Percentiles rank a stretch among this genome's conserved stretches.
phyloP scores from a whole-genome alignment of 2,113 vertebrate species.

The Peromyscus polionotus region DNA sequence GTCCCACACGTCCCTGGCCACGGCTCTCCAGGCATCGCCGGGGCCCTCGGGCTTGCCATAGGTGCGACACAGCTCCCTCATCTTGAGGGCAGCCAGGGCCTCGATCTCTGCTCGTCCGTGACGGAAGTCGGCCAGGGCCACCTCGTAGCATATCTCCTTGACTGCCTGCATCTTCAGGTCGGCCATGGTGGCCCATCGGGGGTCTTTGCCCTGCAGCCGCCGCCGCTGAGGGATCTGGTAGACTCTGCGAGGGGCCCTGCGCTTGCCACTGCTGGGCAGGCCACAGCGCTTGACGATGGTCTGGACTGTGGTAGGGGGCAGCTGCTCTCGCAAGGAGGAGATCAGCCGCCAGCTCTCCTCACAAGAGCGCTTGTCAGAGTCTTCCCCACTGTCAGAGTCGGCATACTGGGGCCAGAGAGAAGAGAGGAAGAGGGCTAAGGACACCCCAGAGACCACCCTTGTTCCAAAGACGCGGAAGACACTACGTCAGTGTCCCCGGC shows the following conservation, averaged over 20 bases:
- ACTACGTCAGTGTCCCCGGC: background rate
- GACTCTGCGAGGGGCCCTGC: constrained; percentile 90
- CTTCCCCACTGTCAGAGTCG: constrained; percentile 93
- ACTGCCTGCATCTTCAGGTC: constrained; percentile 94
- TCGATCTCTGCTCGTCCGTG: constrained; percentile 93
- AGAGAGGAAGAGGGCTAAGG: background rate
- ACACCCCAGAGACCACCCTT: background rate
- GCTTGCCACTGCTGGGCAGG: constrained; percentile 93
- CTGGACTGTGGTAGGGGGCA: constrained; percentile 93
- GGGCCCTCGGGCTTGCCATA: constrained; percentile 91
- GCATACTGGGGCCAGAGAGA: constrained; percentile 86
- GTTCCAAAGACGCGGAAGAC: background rate
- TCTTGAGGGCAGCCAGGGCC: constrained; percentile 93
- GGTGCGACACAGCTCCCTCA: constrained; percentile 93
- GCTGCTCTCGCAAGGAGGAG: constrained; percentile 92
- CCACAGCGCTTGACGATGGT: constrained; percentile 93
- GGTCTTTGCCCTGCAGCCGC: constrained; percentile 91
- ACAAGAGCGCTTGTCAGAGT: constrained; percentile 94
- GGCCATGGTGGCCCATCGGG: constrained; percentile 89
- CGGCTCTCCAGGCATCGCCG: constrained; percentile 90
- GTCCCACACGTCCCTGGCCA: constrained; percentile 94
- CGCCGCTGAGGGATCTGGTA: constrained; percentile 94
- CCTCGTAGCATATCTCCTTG: constrained; percentile 96
- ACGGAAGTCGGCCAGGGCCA: constrained; percentile 93
- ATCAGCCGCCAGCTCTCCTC: constrained; percentile 96